Evolutionary conservation across 2,888 invertebrate species (phyloP).

Genomic region (Drosophila koepferae): DNA sequence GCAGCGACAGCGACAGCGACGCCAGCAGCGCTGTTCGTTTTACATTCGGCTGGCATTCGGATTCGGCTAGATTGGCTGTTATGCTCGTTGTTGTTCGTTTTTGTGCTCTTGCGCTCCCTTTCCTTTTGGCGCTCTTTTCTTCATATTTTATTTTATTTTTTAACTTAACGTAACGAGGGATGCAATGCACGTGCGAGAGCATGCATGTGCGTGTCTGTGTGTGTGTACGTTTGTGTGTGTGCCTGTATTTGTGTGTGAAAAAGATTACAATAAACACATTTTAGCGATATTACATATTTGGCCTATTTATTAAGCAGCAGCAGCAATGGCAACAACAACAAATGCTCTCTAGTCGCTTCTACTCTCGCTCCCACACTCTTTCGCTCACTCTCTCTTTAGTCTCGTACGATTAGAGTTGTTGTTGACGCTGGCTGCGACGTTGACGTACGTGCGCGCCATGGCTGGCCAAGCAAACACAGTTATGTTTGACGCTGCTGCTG

Average conservation of each 20-base stretch:
- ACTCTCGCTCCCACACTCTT: constrained; percentile 37
- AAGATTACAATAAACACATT: constrained; percentile 79
- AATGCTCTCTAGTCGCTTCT: constrained; percentile 18
- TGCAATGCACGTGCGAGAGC: constrained; percentile 72
- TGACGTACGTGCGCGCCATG: constrained; percentile 51
- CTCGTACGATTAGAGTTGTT: constrained; percentile 44
- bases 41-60: constrained; percentile 23
- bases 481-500: constrained; percentile 61
- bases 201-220: constrained; percentile 24
- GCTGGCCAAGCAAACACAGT: constrained; percentile 76
- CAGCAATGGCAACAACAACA: constrained; percentile 26
- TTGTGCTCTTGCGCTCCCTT: constrained; percentile 31
- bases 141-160: background rate
- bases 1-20: constrained; percentile 12
- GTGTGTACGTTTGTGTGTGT: constrained; percentile 22
- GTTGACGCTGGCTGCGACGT: constrained; percentile 28
- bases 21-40: constrained; percentile 14
- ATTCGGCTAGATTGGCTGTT: constrained; percentile 23
- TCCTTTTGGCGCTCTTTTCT: constrained; percentile 46
- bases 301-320: constrained; percentile 73
- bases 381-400: constrained; percentile 15
- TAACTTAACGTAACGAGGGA: constrained; percentile 53
- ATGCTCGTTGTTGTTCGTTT: constrained; percentile 5
- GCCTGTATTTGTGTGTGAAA: constrained; percentile 21
- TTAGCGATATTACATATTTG: constrained; percentile 78